Conservation (phyloP, 2,888 invertebrate genomes). For the Pemphredon lugubris region DNA sequence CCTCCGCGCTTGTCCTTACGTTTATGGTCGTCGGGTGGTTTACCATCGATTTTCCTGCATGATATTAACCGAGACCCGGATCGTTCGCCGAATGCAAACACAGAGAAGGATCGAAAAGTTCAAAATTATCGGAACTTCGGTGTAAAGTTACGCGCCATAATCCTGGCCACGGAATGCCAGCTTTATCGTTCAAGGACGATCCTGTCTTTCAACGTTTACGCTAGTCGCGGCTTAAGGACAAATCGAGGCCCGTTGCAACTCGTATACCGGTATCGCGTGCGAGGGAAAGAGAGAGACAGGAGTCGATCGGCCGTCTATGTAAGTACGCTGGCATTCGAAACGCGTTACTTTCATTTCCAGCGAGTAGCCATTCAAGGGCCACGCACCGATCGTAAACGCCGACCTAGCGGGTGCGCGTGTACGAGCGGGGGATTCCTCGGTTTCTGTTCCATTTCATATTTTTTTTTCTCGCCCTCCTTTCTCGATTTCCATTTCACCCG, state of each 20-base stretch:
- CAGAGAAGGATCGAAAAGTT: too few relatives aligned
- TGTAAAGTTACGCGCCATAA: conserved; percentile 8
- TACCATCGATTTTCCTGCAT: too few relatives aligned
- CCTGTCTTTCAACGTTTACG: conserved; percentile 65
- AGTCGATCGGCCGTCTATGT: conserved; percentile 40
- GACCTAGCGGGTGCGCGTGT: conserved; percentile 8
- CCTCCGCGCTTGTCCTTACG: too few relatives aligned
- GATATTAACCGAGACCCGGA: too few relatives aligned
- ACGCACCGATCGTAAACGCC: conserved; percentile 45
- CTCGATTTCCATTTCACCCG: conserved; percentile 19
- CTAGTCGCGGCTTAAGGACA: conserved; percentile 53
- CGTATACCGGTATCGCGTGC: conserved; percentile 12
- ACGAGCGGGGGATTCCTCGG: too few relatives aligned
- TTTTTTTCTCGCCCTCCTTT: too few relatives aligned
- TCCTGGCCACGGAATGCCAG: conserved; percentile 56
- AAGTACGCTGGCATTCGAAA: conserved; percentile 53
- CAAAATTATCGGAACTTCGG: conserved; percentile 12
- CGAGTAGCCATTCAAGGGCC: conserved; percentile 63
- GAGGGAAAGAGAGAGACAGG: conserved; percentile 5
- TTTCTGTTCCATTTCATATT: too few relatives aligned
- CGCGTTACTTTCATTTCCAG: conserved; percentile 70
- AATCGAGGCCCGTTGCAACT: conserved; percentile 24
- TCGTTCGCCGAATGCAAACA: too few relatives aligned
- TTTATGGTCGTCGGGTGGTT: too few relatives aligned
- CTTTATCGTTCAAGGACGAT: conserved; percentile 75